A percentile compares a stretch with the other conserved stretches of the same genome.
phyloP scores from a whole-genome alignment of 2,888 invertebrate genomes.

The Calliopum simillimum region DNA sequence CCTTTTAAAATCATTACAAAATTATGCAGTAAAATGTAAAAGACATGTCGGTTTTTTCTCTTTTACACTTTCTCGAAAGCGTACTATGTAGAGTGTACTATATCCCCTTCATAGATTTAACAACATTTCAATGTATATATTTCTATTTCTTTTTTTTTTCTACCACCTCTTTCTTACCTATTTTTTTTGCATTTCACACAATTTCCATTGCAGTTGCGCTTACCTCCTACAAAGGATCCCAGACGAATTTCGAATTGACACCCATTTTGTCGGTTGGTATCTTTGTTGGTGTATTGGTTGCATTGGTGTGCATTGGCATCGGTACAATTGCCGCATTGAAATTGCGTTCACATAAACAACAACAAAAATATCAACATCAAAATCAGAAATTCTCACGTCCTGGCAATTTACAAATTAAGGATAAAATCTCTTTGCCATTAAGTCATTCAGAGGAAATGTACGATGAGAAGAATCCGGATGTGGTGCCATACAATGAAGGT shows the following conservation, averaged over 20 bases:
- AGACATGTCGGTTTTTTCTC: too few species aligned
- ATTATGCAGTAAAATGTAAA: too few species aligned
- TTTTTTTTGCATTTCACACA: constrained; percentile 13
- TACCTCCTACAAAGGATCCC: constrained; percentile 68
- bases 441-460: constrained; percentile 78
- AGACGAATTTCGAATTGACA: constrained; percentile 70
- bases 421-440: constrained; percentile 77
- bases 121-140: constrained; percentile 14
- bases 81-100: too few species aligned
- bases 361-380: constrained; percentile 65
- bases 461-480: constrained; percentile 91
- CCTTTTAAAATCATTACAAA: too few species aligned
- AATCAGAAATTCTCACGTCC: constrained; percentile 72
- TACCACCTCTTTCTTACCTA: constrained; percentile 8
- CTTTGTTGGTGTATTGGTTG: constrained; percentile 67
- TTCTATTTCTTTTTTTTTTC: constrained; percentile 6
- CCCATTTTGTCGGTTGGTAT: constrained; percentile 69
- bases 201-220: constrained; percentile 59
- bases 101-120: too few species aligned
- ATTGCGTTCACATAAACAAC: constrained; percentile 66
- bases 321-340: constrained; percentile 67
- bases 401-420: constrained; percentile 73
- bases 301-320: constrained; percentile 66
- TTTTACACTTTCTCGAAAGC: too few species aligned
- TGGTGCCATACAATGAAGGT: constrained; percentile 90